Conservation (phyloP, 23 tunicate genomes). For the Clavelina lepadiformis region DNA sequence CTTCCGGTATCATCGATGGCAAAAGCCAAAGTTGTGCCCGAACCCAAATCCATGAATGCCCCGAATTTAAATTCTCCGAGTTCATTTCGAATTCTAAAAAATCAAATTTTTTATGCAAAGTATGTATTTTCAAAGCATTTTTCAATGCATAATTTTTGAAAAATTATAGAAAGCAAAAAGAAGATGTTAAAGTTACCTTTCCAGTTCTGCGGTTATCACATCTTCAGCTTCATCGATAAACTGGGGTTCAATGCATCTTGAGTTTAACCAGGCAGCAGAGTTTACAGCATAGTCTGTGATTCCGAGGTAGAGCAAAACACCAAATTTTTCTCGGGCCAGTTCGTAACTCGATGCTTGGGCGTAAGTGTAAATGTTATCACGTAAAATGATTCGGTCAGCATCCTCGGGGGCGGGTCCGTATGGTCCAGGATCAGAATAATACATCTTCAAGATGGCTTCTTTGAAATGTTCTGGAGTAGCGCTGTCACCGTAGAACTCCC, state of each 20-base stretch:
- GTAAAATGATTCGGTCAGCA: constrained; percentile 15
- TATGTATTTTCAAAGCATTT: no score
- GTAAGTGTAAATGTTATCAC: constrained; percentile 29
- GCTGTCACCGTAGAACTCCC: neutral
- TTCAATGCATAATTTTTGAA: no score
- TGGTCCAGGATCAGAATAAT: constrained; percentile 40
- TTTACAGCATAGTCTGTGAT: constrained; percentile 8
- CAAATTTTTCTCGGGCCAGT: constrained; percentile 38
- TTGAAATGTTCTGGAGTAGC: constrained; percentile 3
- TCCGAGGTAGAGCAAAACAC: constrained; percentile 30
- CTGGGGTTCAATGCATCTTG: constrained; percentile 18
- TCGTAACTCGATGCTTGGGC: constrained; percentile 23
- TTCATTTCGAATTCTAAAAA: constrained; percentile 34
- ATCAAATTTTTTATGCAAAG: no score
- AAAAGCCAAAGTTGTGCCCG: constrained; percentile 64
- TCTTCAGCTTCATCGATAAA: neutral
- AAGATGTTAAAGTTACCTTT: constrained; percentile 15
- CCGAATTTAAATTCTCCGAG: constrained; percentile 53
- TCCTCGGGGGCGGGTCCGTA: neutral
- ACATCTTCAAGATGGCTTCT: neutral
- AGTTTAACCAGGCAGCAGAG: constrained; percentile 12
- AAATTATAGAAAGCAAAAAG: neutral
- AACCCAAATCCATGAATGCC: constrained; percentile 23
- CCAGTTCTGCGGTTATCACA: constrained; percentile 23
- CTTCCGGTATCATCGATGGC: constrained; percentile 78